Percentiles rank a stretch among this genome's conserved stretches.
Evolutionary conservation across 2,797 vertebrate species (phyloP).

Genomic region (Peromyscus nudipes): DNA sequence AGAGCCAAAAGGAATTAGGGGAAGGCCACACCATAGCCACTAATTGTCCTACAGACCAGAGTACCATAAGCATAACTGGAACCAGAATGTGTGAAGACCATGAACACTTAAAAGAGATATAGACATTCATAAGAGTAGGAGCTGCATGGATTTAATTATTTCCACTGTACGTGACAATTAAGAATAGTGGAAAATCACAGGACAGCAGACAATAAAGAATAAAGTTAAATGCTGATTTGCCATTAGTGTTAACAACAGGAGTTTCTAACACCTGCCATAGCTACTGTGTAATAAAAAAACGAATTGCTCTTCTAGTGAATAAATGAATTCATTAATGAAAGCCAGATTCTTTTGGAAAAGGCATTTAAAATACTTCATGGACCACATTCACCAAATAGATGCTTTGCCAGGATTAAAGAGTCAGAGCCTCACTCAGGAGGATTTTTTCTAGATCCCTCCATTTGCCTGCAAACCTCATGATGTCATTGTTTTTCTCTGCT

Average conservation of each 20-base stretch:
- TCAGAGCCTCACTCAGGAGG: conserved; percentile 17
- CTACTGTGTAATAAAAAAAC: conserved; percentile 75
- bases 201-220: conserved; percentile 69
- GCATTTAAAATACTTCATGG: conserved; percentile 51
- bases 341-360: conserved; percentile 42
- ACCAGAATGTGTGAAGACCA: conserved; percentile 85
- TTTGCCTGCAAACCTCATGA: too few relatives aligned
- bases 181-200: conserved; percentile 79
- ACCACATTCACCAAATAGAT: conserved; percentile 46
- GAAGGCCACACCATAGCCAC: conserved; percentile 83
- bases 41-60: conserved; percentile 87
- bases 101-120: conserved; percentile 84
- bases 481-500: too few relatives aligned
- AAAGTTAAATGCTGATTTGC: conserved; percentile 63
- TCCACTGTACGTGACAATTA: conserved; percentile 81
- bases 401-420: conserved; percentile 47
- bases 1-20: background rate
- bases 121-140: conserved; percentile 86
- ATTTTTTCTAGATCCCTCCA: too few relatives aligned
- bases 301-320: conserved; percentile 55
- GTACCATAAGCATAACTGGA: conserved; percentile 85
- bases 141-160: conserved; percentile 88
- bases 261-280: conserved; percentile 76
- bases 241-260: conserved; percentile 66
- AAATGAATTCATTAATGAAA: conserved; percentile 62